Conservation (phyloP, 2,888 invertebrate genomes). For the Rhaphigaster nebulosa region DNA sequence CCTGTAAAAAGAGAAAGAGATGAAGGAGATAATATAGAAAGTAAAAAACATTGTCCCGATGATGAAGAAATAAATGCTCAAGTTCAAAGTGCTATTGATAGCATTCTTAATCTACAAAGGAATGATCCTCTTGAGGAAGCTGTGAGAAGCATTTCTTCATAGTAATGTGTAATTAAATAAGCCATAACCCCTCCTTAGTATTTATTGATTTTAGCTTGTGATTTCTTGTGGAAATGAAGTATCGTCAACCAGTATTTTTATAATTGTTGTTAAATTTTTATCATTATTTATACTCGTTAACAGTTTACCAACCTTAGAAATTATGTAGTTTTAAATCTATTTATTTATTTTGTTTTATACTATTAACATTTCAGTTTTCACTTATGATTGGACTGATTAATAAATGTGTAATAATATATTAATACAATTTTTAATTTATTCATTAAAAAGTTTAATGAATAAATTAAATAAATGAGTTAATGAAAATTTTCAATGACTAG, state of each 20-base stretch:
- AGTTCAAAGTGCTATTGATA: constrained; percentile 85
- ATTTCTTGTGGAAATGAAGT: constrained; percentile 47
- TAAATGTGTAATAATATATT: neutral
- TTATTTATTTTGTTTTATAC: constrained; percentile 52
- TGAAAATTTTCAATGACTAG: neutral
- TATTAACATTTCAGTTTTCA: constrained; percentile 12
- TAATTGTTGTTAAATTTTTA: constrained; percentile 59
- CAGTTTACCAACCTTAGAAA: constrained; percentile 54
- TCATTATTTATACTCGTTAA: constrained; percentile 59
- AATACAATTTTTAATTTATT: constrained; percentile 15
- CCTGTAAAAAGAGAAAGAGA: constrained; percentile 64
- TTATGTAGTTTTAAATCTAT: constrained; percentile 53
- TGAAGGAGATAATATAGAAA: constrained; percentile 79
- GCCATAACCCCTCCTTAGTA: constrained; percentile 54
- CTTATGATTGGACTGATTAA: constrained; percentile 19
- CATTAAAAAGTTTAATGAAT: neutral
- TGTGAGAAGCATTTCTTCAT: constrained; percentile 63
- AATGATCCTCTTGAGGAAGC: constrained; percentile 64
- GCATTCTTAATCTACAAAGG: constrained; percentile 80
- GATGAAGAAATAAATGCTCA: constrained; percentile 81
- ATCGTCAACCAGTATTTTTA: constrained; percentile 59
- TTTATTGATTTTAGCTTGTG: constrained; percentile 59
- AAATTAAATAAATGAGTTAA: neutral
- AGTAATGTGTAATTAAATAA: constrained; percentile 48
- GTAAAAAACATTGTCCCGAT: constrained; percentile 73